Conservation (phyloP, 2,797 vertebrate species). For the Myiotriccus ornatus region DNA sequence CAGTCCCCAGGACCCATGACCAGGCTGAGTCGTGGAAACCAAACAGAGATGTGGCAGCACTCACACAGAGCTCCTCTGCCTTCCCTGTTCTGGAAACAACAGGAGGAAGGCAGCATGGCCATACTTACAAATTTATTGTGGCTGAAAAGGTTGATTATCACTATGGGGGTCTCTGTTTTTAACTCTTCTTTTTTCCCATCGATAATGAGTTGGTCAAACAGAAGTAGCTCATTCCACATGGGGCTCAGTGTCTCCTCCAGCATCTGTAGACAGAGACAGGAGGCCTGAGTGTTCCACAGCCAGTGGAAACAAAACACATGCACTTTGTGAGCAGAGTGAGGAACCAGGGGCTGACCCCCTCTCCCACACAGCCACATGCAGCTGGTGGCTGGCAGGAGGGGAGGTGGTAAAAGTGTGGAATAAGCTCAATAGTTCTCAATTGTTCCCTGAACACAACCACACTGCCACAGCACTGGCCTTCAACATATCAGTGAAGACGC, state of each 20-base stretch:
- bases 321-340: background rate
- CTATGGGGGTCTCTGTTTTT: slow-evolving; percentile 84
- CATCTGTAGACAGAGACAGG: slow-evolving; percentile 71
- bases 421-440: background rate
- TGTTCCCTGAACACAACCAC: background rate
- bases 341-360: background rate
- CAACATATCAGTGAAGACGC: background rate
- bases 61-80: background rate
- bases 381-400: background rate
- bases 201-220: slow-evolving; percentile 88
- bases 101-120: background rate
- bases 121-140: slow-evolving; percentile 85
- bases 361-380: background rate
- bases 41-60: background rate
- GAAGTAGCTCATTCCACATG: slow-evolving; percentile 87
- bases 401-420: background rate
- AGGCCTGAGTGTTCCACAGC: background rate
- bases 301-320: background rate
- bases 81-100: background rate
- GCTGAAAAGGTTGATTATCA: slow-evolving; percentile 87
- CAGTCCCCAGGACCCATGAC: background rate
- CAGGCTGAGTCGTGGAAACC: background rate
- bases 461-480: background rate
- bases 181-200: slow-evolving; percentile 88
- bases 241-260: slow-evolving; percentile 88